Base-by-base conservation (phyloP, 2,113 vertebrate genomes). In the Catagonus wagneri region DNA sequence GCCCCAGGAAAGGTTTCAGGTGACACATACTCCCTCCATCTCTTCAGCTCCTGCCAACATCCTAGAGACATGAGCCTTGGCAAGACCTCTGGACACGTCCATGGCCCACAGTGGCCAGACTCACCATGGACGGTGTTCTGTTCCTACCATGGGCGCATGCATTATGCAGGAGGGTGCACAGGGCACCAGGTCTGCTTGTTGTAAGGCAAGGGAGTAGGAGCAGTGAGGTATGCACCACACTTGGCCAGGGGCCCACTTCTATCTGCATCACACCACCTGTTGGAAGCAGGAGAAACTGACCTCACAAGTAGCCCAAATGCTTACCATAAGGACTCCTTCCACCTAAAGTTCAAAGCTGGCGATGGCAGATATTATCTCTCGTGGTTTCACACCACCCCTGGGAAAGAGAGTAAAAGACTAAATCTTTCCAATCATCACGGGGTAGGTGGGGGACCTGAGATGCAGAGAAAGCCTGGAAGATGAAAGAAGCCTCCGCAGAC, bases 141-240 rank as follows among this genome's bases (percentile, higher is more conserved):
- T 95, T 96, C 90, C 71, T 90, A 23, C 86, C 68, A 23, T 6
- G 23, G 58, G 78, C 29, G 83, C 94, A 58, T 94, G 10, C 84
- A 94, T 92, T 75, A 96, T 96, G 80, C 80, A 96, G 65, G 74
- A 92, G 50, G 69, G 71, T 23, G 7, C 89, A 81, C 92, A 90
- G 60, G 10, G 61, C 16, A 12, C 90, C 66, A 52, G 60, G 86
- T 36, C 85, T 60, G 80, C 27, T 71, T 7, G 12, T 13, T 69
- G 65, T 58, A 80, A 89, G 60, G 75, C 80, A 85, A 93, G 72
- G 34, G 71, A 92, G 36, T 36, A 78, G 61, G 79, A 93, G 10
- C 39, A 23, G 34, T 58, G 71, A 65, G 23, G 17, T 10, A n/a
- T 22, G 25, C 5, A 11, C 15, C 27, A 60, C 44, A 29, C 69